A percentile compares a stretch with the other conserved stretches of the same genome.
Conservation (phyloP, 2,113 vertebrate genomes). For the Delphinapterus leucas region DNA sequence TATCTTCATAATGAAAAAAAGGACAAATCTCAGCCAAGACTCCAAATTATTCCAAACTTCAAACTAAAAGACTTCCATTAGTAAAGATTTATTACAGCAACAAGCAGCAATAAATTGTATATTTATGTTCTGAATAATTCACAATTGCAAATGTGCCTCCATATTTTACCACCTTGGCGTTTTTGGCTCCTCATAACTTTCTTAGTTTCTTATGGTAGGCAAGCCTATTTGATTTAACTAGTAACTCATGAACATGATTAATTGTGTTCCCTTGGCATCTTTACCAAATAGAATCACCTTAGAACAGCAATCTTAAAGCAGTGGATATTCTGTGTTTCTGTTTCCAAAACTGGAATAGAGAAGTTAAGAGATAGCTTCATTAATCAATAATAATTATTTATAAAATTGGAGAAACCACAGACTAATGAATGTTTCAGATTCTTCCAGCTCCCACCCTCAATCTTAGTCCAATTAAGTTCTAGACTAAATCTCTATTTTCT, state of each 20-base stretch:
- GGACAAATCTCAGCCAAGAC: neutral
- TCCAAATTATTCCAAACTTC: neutral
- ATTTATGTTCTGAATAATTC: slow-evolving; percentile 37
- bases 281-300: neutral
- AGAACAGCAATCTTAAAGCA: neutral
- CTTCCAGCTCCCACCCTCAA: neutral
- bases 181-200: slow-evolving; percentile 18
- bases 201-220: neutral
- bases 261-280: neutral
- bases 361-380: neutral
- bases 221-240: slow-evolving; percentile 27
- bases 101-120: neutral
- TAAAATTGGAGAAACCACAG: slow-evolving; percentile 27
- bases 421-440: neutral
- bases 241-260: slow-evolving; percentile 17
- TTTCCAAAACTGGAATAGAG: slow-evolving; percentile 12
- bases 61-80: neutral
- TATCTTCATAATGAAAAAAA: neutral
- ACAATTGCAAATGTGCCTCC: neutral
- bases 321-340: neutral
- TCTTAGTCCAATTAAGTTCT: neutral
- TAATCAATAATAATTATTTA: slow-evolving; percentile 22
- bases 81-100: neutral
- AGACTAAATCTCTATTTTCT: slow-evolving; percentile 34
- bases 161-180: slow-evolving; percentile 13